Conservation (phyloP, 1,140 invertebrate species). For the Sitophilus oryzae region DNA sequence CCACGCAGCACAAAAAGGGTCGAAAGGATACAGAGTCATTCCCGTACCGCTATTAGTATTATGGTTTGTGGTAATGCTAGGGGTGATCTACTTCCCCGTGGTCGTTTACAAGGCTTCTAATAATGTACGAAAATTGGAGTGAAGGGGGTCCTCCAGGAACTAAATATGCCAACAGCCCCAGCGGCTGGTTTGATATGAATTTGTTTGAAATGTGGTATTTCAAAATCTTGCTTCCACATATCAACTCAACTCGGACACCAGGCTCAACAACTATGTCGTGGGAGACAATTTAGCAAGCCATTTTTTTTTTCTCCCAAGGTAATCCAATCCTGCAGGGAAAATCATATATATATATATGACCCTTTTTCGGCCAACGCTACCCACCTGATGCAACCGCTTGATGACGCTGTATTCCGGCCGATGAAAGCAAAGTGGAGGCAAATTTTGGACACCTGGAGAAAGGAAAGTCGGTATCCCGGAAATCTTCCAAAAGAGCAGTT, state of each 20-base stretch:
- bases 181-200: conserved; percentile 37
- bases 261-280: conserved; percentile 7
- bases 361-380: conserved; percentile 38
- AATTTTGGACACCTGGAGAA: conserved; percentile 34
- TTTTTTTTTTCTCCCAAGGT: conserved; percentile 17
- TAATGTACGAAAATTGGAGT: conserved; percentile 32
- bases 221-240: conserved; percentile 9
- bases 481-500: conserved; percentile 17
- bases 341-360: conserved; percentile 19
- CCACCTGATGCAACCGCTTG: conserved; percentile 42
- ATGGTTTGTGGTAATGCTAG: conserved; percentile 30
- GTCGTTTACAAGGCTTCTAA: conserved; percentile 45
- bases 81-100: conserved; percentile 32
- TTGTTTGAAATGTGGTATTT: conserved; percentile 36
- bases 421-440: conserved; percentile 37
- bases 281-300: conserved; percentile 20
- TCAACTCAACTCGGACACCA: conserved; percentile 5
- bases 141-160: conserved; percentile 20
- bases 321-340: background rate
- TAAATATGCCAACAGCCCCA: conserved; percentile 26
- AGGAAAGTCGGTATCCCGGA: conserved; percentile 7
- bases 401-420: conserved; percentile 40
- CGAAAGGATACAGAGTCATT: conserved; percentile 20
- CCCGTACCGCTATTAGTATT: conserved; percentile 23
- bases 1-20: conserved; percentile 13